Base-by-base conservation (phyloP, 1,140 invertebrate genomes). In the Daktulosphaira vitifoliae region DNA sequence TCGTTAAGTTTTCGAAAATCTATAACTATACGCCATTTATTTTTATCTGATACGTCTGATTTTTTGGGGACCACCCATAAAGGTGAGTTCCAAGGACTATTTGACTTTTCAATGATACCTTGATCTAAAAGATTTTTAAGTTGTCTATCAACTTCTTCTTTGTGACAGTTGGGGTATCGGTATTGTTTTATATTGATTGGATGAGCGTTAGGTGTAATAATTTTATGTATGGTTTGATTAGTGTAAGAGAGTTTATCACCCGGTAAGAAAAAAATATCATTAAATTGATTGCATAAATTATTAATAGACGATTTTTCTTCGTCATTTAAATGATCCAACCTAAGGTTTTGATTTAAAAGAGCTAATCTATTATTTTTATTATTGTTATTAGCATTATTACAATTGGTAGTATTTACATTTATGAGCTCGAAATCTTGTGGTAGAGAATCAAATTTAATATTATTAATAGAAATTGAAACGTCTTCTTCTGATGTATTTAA, bases 1-100 rank as follows among this genome's bases (percentile, higher is more conserved):
- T 74, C 70, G 68, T 78, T 78, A 46, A 77, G 49, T 67, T 74
- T 74, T 50, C 74, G 42, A 56, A 72, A 78, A 68, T 75, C 76
- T 1, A 71, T 53, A 9, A 65, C 48, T 4, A 72, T 37, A 15
- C 71, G 23, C 9, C 22, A 70, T 51, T 71, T 68, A 3, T 15
- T 49, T 66, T 69, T 67, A 16, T 54, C 68, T 11, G 67, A 52
- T 3, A 52, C 67, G 26, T 70, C 68, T 33, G 26, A 3, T 52
- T 72, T 72, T 42, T 70, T 71, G 0, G 69, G 67, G 6, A 71
- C 68, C 1, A 71, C 33, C 50, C 39, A 33, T 3, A 71, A 8
- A 4, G 68, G 67, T 1, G 54, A 23, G n/a, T 52, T 65, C 52
- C 53, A 72, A 3, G 66, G 68, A 11, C 65, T 67, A 29, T 65